Evolutionary conservation across 2,888 invertebrate species (phyloP).

Genomic region (Phengaris arion): DNA sequence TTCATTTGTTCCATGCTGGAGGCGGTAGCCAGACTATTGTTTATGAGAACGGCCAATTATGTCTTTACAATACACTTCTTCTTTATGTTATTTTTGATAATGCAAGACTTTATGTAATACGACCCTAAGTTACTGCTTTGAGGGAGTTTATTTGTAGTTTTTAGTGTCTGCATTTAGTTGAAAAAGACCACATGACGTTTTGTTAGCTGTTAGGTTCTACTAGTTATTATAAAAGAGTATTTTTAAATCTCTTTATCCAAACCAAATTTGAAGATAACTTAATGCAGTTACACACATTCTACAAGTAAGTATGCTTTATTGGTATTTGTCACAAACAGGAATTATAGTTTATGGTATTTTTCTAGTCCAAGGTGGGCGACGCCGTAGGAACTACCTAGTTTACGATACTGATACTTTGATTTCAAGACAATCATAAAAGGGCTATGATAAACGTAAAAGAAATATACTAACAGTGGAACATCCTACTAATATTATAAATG

Average conservation of each 20-base stretch:
- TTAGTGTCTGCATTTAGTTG: background rate
- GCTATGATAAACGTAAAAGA: background rate
- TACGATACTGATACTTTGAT: background rate
- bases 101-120: conserved; percentile 35
- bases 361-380: background rate
- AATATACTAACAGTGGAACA: background rate
- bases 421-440: background rate
- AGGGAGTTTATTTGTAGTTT: conserved; percentile 1
- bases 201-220: background rate
- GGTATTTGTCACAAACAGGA: background rate
- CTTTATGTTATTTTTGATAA: conserved; percentile 52
- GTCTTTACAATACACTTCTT: conserved; percentile 63
- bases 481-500: too few species aligned
- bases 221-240: background rate
- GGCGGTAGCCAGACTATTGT: conserved; percentile 67
- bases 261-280: background rate
- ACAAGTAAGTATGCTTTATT: background rate
- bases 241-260: background rate
- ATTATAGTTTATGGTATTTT: background rate
- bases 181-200: background rate
- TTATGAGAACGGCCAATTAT: conserved; percentile 70
- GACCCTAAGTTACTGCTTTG: conserved; percentile 27
- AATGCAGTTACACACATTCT: background rate
- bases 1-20: conserved; percentile 65
- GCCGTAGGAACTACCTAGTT: background rate